phyloP scores from a whole-genome alignment of 2,113 vertebrate genomes.

The Pipra filicauda region DNA sequence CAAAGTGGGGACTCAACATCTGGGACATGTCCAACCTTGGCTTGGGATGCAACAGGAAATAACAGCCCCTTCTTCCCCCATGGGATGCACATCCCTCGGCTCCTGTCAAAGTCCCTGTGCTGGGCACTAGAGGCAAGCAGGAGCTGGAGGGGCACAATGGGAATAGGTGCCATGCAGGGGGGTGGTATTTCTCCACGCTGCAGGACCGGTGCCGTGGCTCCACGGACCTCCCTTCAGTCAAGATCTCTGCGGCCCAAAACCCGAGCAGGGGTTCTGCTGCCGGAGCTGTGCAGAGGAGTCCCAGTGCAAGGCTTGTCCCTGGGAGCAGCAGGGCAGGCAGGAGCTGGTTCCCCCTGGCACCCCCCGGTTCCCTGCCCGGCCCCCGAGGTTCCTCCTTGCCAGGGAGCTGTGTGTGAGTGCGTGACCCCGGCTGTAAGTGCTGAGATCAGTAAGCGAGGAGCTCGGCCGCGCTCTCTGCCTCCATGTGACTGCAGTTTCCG shows the following conservation, averaged over 20 bases:
- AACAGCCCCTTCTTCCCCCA: not conserved
- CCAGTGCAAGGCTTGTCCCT: fast-evolving
- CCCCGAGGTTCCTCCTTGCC: slow-evolving; percentile 27
- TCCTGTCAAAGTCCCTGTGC: not conserved
- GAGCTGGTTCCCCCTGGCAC: not conserved
- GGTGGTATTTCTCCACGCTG: not conserved
- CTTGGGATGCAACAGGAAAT: not conserved
- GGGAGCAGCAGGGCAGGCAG: not conserved
- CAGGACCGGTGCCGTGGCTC: fast-evolving
- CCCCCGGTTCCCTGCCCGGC: not conserved
- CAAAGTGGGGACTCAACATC: fast-evolving
- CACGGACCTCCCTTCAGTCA: fast-evolving
- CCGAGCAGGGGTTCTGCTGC: not conserved
- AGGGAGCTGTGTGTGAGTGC: not conserved
- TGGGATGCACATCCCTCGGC: fast-evolving
- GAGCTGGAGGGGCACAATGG: fast-evolving
- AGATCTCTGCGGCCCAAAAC: not conserved
- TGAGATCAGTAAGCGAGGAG: slow-evolving; percentile 9
- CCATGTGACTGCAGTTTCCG: slow-evolving; percentile 85
- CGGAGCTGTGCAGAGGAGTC: not conserved
- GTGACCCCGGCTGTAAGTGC: slow-evolving; percentile 18
- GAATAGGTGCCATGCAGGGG: fast-evolving
- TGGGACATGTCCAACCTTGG: fast-evolving
- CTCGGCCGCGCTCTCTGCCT: slow-evolving; percentile 52
- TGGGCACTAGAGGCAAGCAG: fast-evolving